These are phyloP conservation scores for Spodoptera exigua DNA, from an alignment of 2,888 invertebrate species.

Conservation along the genomic window DNA sequence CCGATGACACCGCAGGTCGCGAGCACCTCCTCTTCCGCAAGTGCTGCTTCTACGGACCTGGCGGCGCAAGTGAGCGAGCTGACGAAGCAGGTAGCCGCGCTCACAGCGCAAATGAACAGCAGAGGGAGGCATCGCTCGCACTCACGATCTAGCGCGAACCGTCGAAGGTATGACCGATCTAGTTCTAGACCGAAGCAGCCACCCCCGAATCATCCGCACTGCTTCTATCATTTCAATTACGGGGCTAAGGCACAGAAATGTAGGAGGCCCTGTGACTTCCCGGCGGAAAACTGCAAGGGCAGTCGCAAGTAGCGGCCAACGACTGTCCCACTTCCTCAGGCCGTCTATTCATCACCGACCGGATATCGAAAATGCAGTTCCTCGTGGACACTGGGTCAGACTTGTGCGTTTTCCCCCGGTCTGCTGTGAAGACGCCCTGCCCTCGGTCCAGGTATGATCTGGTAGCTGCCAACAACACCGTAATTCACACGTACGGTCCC, in stretches of 20 bases:
- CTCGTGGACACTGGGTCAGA: no score
- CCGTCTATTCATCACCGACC: no score
- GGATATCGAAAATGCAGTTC: no score
- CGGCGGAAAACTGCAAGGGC: no score
- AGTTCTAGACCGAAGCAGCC: background rate
- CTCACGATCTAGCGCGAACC: slow-evolving; percentile 3
- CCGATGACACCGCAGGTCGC: background rate
- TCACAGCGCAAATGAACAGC: background rate
- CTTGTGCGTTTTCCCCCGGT: no score
- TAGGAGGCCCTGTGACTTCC: background rate
- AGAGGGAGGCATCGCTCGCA: slow-evolving; percentile 1
- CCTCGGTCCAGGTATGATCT: background rate
- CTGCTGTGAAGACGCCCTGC: background rate
- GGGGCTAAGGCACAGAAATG: slow-evolving; percentile 18
- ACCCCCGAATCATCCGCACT: slow-evolving; percentile 12
- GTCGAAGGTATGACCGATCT: background rate
- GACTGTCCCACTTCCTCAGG: no score
- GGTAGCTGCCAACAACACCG: background rate
- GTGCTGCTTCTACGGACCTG: background rate
- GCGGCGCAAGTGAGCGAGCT: background rate
- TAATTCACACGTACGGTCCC: background rate
- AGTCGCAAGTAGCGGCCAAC: no score
- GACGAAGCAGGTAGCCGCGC: background rate
- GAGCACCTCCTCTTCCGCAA: background rate
- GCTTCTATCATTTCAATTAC: slow-evolving; percentile 23